These are phyloP conservation scores for Drosophila prolongata DNA, from an alignment of 2,888 invertebrate species.

Conservation along the genomic window DNA sequence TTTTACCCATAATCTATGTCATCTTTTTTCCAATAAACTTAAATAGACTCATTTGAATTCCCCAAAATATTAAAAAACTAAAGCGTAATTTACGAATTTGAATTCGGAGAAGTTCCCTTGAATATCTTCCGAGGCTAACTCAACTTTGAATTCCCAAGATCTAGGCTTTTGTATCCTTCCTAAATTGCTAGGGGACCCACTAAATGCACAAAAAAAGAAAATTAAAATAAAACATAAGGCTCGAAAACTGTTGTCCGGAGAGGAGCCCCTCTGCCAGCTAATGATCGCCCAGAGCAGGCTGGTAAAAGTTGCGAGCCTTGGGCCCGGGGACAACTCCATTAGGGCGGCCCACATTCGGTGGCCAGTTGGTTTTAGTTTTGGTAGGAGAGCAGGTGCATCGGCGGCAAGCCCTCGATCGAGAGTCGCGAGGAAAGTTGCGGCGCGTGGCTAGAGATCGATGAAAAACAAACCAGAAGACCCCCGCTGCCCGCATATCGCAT, in stretches of 20 bases:
- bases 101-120: not conserved
- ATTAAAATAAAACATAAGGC: slow-evolving; percentile 58
- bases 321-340: slow-evolving; percentile 70
- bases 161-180: not conserved
- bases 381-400: slow-evolving; percentile 62
- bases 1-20: too few relatives aligned
- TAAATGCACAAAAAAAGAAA: not conserved
- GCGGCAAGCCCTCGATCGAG: slow-evolving; percentile 34
- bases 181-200: not conserved
- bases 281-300: slow-evolving; percentile 33
- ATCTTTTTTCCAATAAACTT: too few relatives aligned
- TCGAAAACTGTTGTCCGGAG: slow-evolving; percentile 33
- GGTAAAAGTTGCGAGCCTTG: slow-evolving; percentile 47
- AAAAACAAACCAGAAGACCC: slow-evolving; percentile 39
- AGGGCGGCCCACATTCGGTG: slow-evolving; percentile 70
- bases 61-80: too few relatives aligned
- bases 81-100: too few relatives aligned
- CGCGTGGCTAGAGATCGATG: slow-evolving; percentile 29
- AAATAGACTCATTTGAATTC: too few relatives aligned
- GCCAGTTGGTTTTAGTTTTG: slow-evolving; percentile 15
- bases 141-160: not conserved
- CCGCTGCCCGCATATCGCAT: slow-evolving; percentile 53
- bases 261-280: slow-evolving; percentile 40
- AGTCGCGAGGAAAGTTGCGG: slow-evolving; percentile 67
- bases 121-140: not conserved